These are phyloP conservation scores for Scaptomyza reducta DNA, from an alignment of 2,888 invertebrate genomes.

Conservation along the genomic window DNA sequence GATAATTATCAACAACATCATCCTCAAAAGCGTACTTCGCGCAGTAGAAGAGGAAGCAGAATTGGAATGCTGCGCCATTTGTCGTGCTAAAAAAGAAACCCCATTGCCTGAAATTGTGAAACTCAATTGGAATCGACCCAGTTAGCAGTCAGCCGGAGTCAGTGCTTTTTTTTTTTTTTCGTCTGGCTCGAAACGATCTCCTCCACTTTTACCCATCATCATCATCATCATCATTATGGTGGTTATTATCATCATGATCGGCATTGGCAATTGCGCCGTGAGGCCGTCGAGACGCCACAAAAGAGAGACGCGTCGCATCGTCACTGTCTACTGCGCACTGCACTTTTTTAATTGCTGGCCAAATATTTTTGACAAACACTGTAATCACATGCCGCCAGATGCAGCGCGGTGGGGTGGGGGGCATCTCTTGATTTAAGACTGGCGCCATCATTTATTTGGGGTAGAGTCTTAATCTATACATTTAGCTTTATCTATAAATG, in stretches of 20 bases:
- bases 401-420: background rate
- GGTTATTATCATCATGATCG: conserved; percentile 1
- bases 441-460: conserved; percentile 46
- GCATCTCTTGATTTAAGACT: conserved; percentile 17
- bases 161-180: conserved; percentile 13
- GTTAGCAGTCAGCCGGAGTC: conserved; percentile 38
- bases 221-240: background rate
- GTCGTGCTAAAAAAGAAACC: conserved; percentile 31
- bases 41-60: conserved; percentile 13
- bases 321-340: conserved; percentile 74
- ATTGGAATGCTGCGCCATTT: conserved; percentile 55
- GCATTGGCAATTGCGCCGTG: conserved; percentile 42
- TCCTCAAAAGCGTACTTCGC: conserved; percentile 17
- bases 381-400: conserved; percentile 67
- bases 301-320: conserved; percentile 31
- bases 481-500: no score
- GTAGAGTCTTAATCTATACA: background rate
- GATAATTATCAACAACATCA: conserved; percentile 34
- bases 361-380: conserved; percentile 74
- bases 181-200: conserved; percentile 49
- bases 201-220: conserved; percentile 35
- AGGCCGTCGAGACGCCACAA: conserved; percentile 22
- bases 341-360: conserved; percentile 72
- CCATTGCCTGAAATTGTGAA: conserved; percentile 61
- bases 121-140: conserved; percentile 67